These are phyloP conservation scores for Gymnothorax reevesii DNA, from an alignment of 2,797 vertebrate genomes.

Conservation along the genomic window DNA sequence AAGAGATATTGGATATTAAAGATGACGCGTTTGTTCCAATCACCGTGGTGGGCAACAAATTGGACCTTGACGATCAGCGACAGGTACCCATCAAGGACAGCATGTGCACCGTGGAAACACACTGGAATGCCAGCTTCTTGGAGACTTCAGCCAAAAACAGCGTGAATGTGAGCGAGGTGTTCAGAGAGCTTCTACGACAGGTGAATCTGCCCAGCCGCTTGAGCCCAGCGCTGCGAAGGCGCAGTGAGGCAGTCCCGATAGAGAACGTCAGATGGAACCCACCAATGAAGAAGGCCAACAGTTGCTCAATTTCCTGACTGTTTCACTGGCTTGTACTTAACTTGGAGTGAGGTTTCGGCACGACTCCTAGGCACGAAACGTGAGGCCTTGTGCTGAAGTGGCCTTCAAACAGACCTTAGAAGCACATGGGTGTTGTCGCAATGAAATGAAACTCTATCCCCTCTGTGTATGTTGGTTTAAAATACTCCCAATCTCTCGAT, in stretches of 20 bases:
- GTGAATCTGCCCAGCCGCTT: conserved; percentile 54
- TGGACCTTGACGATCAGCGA: conserved; percentile 48
- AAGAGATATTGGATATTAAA: conserved; percentile 64
- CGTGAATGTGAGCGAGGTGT: conserved; percentile 58
- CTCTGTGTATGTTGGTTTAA: neutral
- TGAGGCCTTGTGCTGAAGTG: neutral
- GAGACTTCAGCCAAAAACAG: conserved; percentile 69
- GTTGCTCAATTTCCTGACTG: conserved; percentile 63
- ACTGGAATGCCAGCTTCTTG: conserved; percentile 66
- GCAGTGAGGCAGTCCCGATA: conserved; percentile 51
- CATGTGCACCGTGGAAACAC: conserved; percentile 59
- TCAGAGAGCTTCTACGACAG: conserved; percentile 63
- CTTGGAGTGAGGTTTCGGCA: neutral
- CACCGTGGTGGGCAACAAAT: conserved; percentile 68
- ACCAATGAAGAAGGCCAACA: conserved; percentile 58
- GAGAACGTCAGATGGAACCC: conserved; percentile 33
- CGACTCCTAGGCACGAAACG: neutral
- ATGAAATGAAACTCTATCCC: neutral
- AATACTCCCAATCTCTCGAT: neutral
- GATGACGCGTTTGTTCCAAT: conserved; percentile 54
- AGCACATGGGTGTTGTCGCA: neutral
- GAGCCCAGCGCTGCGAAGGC: conserved; percentile 54
- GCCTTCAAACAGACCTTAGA: neutral
- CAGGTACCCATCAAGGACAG: conserved; percentile 52
- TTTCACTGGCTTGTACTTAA: neutral